A percentile compares a stretch with the other conserved stretches of the same genome.
These are phyloP conservation scores for Meda fulgida DNA, from an alignment of 2,797 vertebrate species.

Conservation along the genomic window DNA sequence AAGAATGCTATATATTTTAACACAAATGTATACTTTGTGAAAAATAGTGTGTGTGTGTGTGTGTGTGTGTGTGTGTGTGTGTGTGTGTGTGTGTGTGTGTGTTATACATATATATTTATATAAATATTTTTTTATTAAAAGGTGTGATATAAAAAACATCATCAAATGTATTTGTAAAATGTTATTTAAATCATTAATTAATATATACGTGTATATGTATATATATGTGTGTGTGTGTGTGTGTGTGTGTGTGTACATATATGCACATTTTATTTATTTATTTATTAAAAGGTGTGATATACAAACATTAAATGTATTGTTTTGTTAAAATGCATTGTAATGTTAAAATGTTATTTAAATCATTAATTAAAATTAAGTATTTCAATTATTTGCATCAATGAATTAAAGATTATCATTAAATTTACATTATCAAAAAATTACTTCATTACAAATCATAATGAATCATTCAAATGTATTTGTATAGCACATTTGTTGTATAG, in stretches of 20 bases:
- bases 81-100: too few species aligned
- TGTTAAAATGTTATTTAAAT: background rate
- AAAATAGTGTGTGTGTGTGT: background rate
- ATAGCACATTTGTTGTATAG: too few species aligned
- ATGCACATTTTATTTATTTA: too few species aligned
- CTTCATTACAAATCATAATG: background rate
- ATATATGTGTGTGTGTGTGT: too few species aligned
- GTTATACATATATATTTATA: too few species aligned
- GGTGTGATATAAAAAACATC: background rate
- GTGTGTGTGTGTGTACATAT: too few species aligned
- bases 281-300: too few species aligned
- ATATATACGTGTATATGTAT: too few species aligned
- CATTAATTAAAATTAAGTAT: background rate
- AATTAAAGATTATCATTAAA: background rate
- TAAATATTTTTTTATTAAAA: too few species aligned
- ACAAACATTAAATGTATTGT: background rate
- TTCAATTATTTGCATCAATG: background rate
- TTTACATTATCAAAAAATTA: too few species aligned
- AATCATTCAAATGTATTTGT: background rate
- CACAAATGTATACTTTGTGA: background rate
- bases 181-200: background rate
- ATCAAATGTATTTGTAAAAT: background rate
- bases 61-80: too few species aligned
- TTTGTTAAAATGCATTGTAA: background rate
- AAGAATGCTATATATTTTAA: background rate